Conservation (phyloP, 2,797 vertebrate species). For the Oryzias sinensis region DNA sequence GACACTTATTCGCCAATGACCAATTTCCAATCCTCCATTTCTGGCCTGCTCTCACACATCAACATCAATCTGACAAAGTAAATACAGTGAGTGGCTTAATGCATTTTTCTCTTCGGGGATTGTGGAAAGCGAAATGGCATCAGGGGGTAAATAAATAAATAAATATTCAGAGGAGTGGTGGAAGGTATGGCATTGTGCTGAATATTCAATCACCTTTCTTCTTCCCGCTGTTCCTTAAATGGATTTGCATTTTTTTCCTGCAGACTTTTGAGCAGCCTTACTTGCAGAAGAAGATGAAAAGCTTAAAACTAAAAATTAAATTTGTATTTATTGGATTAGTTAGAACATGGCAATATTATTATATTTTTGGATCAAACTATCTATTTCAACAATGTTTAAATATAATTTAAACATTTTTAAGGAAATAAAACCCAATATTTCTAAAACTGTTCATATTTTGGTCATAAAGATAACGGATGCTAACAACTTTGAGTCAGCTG, state of each 20-base stretch:
- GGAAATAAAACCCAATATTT: too few species aligned
- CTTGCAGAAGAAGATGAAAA: constrained; percentile 17
- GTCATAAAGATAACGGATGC: too few species aligned
- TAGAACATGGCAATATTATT: too few species aligned
- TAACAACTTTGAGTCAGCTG: too few species aligned
- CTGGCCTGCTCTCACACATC: constrained; percentile 65
- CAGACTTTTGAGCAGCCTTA: constrained; percentile 14
- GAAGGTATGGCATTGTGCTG: constrained; percentile 43
- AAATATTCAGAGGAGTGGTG: constrained; percentile 46
- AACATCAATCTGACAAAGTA: constrained; percentile 71
- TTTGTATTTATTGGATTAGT: too few species aligned
- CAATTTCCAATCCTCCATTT: constrained; percentile 72
- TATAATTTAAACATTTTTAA: too few species aligned
- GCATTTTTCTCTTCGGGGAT: constrained; percentile 68
- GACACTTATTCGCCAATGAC: constrained; percentile 73
- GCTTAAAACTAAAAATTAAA: constrained; percentile 1
- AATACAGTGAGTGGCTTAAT: constrained; percentile 77
- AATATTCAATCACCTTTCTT: constrained; percentile 34
- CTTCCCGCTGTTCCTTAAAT: constrained; percentile 30
- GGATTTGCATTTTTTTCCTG: constrained; percentile 16
- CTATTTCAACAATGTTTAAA: too few species aligned
- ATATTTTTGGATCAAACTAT: too few species aligned
- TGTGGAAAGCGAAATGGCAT: constrained; percentile 54
- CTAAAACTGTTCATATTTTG: too few species aligned
- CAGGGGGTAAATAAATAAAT: constrained; percentile 51